These are phyloP conservation scores for Poeciliopsis presidionis DNA, from an alignment of 2,797 vertebrate species.

Conservation along the genomic window DNA sequence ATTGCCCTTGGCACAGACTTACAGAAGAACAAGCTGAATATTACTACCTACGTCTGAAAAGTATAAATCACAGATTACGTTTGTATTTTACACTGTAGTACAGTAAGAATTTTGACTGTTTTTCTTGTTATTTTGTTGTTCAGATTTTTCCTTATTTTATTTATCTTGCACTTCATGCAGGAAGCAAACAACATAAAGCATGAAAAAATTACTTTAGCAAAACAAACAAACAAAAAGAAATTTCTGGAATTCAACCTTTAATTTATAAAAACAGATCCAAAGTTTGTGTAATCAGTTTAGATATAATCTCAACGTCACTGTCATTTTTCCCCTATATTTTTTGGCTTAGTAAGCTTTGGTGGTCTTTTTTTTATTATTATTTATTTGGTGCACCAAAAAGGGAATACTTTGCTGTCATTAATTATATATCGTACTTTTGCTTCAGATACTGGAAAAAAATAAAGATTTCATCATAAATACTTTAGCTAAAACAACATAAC, in stretches of 20 bases:
- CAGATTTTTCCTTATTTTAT: not conserved
- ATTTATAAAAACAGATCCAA: conserved; percentile 19
- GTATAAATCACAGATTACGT: conserved; percentile 17
- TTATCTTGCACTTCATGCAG: conserved; percentile 14
- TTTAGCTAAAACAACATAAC: conserved; percentile 4
- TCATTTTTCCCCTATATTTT: conserved; percentile 41
- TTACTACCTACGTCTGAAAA: conserved; percentile 16
- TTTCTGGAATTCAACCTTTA: conserved; percentile 2
- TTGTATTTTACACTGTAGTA: conserved; percentile 32
- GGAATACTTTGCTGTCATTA: conserved; percentile 22
- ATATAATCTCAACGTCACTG: conserved; percentile 30
- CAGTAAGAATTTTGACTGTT: conserved; percentile 50
- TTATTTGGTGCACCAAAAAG: conserved; percentile 54
- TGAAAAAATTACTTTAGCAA: conserved; percentile 24
- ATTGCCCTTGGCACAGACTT: conserved; percentile 29
- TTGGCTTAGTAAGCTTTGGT: conserved; percentile 29
- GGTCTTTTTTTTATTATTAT: conserved; percentile 35
- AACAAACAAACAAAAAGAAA: conserved; percentile 34
- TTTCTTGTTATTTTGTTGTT: conserved; percentile 27
- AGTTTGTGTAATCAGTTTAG: conserved; percentile 9
- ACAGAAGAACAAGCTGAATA: conserved; percentile 18
- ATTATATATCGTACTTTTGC: conserved; percentile 31
- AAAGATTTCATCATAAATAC: conserved; percentile 21
- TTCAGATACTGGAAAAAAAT: conserved; percentile 38
- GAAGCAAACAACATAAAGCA: not conserved